Base-by-base conservation (phyloP, 1,140 invertebrate species). In the Drosophila lacteicornis region DNA sequence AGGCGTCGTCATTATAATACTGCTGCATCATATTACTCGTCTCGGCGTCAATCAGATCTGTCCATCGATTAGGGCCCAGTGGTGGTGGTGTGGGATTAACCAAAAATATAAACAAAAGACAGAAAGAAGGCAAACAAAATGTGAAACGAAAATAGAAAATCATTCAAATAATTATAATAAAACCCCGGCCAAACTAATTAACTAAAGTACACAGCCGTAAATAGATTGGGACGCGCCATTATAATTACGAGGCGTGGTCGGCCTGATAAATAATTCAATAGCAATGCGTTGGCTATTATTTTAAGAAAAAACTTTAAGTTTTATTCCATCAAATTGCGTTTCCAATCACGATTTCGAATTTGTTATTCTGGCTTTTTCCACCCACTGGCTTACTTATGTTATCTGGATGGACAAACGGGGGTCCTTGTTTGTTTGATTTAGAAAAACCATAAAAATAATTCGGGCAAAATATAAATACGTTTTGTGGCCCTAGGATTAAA, bases 1-100 rank as follows among this genome's bases (percentile, higher is more conserved):
- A 92, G 67, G 91, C 80, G 30, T 92, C 91, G 40, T 92, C 91
- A 51, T 87, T 92, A 63, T 79, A 92, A 60, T 87, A 92, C 58
- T 92, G 91, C 66, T 92, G 91, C 78, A 92, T 79, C 55, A 76
- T 43, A 38, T 73, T 86, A 80, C 80, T 91, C 7, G 83, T 86
- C 71, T 92, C 91, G 40, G 74, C 71, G 60, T 91, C 91, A 61
- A 92, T 92, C 5, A 91, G 66, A 58, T 92, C 91, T 92, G 56
- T 3, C 6, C 27, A 42, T 43, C 57, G 27, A 65, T 42, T 27
- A 27, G 13, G 33, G 8, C 1, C 33, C 8, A 8, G 33, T 4
- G 33, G 9, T 36, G 25, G 25, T 13, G 4, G 17, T 17, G 25
- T 17, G 25, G 56, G 58, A 9, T 22, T 62, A 56, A 67, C 33